Evolutionary conservation across 2,113 vertebrate genomes (phyloP), one percentile per base, ranked within the genome.

Genomic region (Genyomyrus donnyi): DNA sequence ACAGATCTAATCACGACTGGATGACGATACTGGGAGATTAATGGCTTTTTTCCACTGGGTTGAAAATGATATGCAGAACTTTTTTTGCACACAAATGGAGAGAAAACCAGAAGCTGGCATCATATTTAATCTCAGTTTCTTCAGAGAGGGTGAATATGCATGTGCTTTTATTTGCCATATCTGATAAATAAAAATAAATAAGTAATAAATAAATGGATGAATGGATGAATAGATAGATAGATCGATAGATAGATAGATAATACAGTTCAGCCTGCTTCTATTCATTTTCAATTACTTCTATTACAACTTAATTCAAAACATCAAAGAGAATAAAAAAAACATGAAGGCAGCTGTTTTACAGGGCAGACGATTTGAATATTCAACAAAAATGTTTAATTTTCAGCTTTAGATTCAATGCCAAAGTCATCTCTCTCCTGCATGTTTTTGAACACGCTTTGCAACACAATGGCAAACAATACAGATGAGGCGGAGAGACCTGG

Each of bases 121-220:
- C 92, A 93, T 93, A 95, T 95, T 94, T 94, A 96, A 95, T 93
- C 93, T 87, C 89, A 90, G 91, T 92, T 92, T 92, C 93, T 94
- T 95, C 93, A 15, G 39, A 93, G 91, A 90, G 91, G 91, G 91
- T 35, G 15, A 6, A 42, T 7, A 80, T 80, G 15, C 13, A 80
- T 70, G 8, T 13, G 35, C 35, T 80, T 42, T 80, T 17, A 42
- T 80, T 35, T 80, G 35, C 35, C 74, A 42, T 80, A 17, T 80
- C 13, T 42, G 15, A 80, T 80, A 39, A 42, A 56, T 56, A 56
- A 56, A 56, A 80, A 19, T 42, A 42, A 77, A 77, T 77, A 39
- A 66, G 27, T n/a, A 62, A n/a, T n/a, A 27, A 66, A n/a, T 74
- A 35, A 17, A 39, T 66, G 9, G 24, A 70, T 27, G 3, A 19